Base-by-base conservation (phyloP, 2,888 invertebrate genomes). In the Andrena fulva region DNA sequence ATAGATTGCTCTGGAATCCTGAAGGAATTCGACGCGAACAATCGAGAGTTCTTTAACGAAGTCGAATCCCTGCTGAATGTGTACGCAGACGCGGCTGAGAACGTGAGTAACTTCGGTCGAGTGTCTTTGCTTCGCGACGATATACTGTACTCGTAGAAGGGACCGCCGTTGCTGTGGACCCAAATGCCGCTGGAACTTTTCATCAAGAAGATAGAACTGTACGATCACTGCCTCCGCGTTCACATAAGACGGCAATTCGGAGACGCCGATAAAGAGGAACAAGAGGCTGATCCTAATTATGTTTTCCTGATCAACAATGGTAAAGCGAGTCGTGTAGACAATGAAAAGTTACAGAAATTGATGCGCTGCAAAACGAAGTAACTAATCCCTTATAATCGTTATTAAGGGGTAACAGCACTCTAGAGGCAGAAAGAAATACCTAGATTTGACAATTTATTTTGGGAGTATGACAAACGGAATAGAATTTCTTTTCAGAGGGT, bases 151-250 rank as follows among this genome's bases (percentile, higher is more conserved):
- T 76, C 77, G 24, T 66, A 93, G 93, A 92, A 92, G 90, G 90
- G 87, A 31, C 56, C 80, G 7, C 81, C 89, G n/a, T 82, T 91
- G n/a, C 75, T 91, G 2, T 93, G 93, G 93, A 91, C 91, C 1
- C 93, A 94, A 85, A 87, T 93, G 86, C 93, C 93, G 42, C 74
- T 93, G 12, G 91, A 93, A 64, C 78, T 88, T 12, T 93, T 92
- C 54, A 85, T 90, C 33, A 93, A 91, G 77, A 92, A 93, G 75
- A 85, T 93, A 60, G 91, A 93, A 77, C 86, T 91, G 12, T 92
- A 93, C 48, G 89, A 87, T 62, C 90, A 91, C 68, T 92, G 91
- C 77, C 80, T 94, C 10, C 85, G 85, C 50, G 78, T 89, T 54
- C 88, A 91, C 42, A 89, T 92, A 63, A 93, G 91, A 81, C 89